These are phyloP conservation scores for Tachuris rubrigastra DNA, from an alignment of 2,113 vertebrate species.

Conservation along the genomic window DNA sequence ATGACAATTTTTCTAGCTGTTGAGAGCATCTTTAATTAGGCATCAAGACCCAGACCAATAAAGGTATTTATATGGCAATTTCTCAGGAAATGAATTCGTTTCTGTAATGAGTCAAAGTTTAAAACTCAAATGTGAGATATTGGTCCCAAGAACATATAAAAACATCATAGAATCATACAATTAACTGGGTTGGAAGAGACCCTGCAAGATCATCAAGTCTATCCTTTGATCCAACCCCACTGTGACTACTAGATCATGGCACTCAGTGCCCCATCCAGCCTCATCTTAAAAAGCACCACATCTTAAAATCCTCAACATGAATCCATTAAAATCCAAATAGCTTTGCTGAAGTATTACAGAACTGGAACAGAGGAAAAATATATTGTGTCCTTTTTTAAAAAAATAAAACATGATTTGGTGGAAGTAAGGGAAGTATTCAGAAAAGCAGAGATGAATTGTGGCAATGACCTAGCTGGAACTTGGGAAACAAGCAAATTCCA, in stretches of 20 bases:
- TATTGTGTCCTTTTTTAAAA: not conserved
- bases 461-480: not conserved
- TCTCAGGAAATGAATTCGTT: not conserved
- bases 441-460: not conserved
- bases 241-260: too few relatives aligned
- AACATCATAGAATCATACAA: too few relatives aligned
- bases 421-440: not conserved
- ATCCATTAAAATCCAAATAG: not conserved
- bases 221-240: too few relatives aligned
- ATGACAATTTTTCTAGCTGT: not conserved
- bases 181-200: too few relatives aligned
- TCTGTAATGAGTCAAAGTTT: not conserved
- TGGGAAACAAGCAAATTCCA: not conserved
- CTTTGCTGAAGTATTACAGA: not conserved
- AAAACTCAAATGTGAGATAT: not conserved
- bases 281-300: too few relatives aligned
- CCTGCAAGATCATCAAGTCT: too few relatives aligned
- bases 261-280: too few relatives aligned
- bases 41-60: not conserved
- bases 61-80: not conserved
- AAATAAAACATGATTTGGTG: not conserved
- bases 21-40: not conserved
- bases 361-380: not conserved
- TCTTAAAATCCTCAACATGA: not conserved
- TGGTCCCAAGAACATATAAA: not conserved